Evolutionary conservation across 2,113 vertebrate species (phyloP).

Genomic region (Microcebus jonahi): DNA sequence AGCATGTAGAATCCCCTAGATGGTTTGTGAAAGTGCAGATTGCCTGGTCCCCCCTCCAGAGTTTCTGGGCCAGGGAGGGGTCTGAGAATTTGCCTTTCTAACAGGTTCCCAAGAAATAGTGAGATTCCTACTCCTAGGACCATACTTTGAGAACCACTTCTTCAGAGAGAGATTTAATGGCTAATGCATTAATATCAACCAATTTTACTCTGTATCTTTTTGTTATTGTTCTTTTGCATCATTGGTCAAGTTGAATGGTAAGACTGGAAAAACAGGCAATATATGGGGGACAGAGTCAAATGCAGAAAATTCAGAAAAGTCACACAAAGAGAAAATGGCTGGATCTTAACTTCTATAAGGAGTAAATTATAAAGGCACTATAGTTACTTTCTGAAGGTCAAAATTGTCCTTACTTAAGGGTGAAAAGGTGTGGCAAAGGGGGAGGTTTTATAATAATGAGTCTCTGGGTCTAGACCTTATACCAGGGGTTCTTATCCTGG

Average conservation of each 20-base stretch:
- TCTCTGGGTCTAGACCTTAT: not conserved
- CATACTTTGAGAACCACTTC: not conserved
- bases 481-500: not conserved
- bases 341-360: not conserved
- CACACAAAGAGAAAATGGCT: not conserved
- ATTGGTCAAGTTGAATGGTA: not conserved
- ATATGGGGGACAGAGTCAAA: not conserved
- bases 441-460: not conserved
- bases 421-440: not conserved
- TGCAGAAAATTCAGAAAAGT: not conserved
- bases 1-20: not conserved
- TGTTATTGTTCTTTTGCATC: not conserved
- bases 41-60: not conserved
- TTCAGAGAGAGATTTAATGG: not conserved
- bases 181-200: not conserved
- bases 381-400: constrained; percentile 1
- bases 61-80: not conserved
- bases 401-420: not conserved
- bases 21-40: not conserved
- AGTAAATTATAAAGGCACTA: not conserved
- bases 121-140: not conserved
- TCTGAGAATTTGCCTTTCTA: not conserved
- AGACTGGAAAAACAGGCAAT: not conserved
- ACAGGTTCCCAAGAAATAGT: not conserved
- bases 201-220: not conserved